Evolutionary conservation across 2,797 vertebrate genomes (phyloP), one percentile per base, ranked within the genome.

Genomic region (Scolopax bukidnonensis): DNA sequence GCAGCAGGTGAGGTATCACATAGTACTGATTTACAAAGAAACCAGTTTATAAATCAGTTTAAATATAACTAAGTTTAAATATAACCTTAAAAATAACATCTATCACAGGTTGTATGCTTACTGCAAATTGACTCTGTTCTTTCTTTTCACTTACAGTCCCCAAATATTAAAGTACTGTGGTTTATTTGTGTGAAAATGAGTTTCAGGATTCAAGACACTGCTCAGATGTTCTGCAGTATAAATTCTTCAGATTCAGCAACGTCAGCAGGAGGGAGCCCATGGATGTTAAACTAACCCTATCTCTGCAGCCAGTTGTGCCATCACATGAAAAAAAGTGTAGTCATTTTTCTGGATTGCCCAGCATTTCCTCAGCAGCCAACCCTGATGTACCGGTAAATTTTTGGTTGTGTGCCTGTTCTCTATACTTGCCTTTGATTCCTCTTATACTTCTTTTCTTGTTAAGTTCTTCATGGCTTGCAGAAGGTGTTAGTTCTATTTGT

Each of bases 381-480:
- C 48, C 27, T 33, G 40, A n/a, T 78, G 32, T 57, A 54, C 73
- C 71, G 80, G 47, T 89, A 51, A 84, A 28, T 54, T 89, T 94
- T 48, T 59, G n/a, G 32, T 43, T 71, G 19, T 57, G 24, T 77
- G 63, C 16, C 63, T 71, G n/a, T 59, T 92, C 36, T 69, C 73
- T 86, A 11, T 32, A 75, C 7, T 78, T 68, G n/a, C 33, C 54
- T 68, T 59, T 67, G 25, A 54, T 54, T 69, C 50, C 59, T 50
- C 81, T 75, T 75, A 32, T 56, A 38, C n/a, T 56, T 59, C 30
- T 73, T 86, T 47, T 61, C 63, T 32, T 91, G 50, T 15, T 83
- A 61, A 84, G 47, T 94, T 91, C 67, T 82, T 71, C 61, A 20
- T 68, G 84, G 70, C 51, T 96, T 91, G 56, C 57, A 84, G 59